Percentiles rank a stretch among this genome's conserved stretches.
Evolutionary conservation across 2,113 vertebrate species (phyloP).

Genomic region (Takifugu flavidus): DNA sequence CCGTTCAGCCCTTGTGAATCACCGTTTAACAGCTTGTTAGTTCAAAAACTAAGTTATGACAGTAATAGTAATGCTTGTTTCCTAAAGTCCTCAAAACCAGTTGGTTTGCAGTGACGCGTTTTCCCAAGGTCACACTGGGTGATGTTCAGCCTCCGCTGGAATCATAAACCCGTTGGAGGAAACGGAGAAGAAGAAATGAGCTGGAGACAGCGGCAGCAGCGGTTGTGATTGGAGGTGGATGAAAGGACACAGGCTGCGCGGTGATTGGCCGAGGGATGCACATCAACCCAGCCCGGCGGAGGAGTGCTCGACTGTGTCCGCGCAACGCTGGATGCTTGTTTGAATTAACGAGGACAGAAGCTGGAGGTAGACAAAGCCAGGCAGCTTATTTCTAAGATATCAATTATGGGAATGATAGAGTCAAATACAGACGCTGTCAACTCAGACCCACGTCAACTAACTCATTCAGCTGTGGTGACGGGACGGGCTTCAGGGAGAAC

Average conservation of each 20-base stretch:
- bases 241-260: conserved; percentile 29
- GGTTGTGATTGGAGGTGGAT: conserved; percentile 42
- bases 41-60: too few species aligned
- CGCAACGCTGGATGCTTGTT: conserved; percentile 15
- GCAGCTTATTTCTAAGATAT: conserved; percentile 29
- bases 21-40: too few species aligned
- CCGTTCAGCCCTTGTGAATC: too few species aligned
- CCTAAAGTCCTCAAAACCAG: neutral
- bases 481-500: conserved; percentile 5
- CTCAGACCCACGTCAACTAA: conserved; percentile 2
- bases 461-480: conserved; percentile 17
- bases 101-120: conserved; percentile 20
- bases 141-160: conserved; percentile 49
- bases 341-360: conserved; percentile 15
- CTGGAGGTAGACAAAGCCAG: conserved; percentile 36
- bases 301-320: conserved; percentile 12
- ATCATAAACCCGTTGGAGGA: conserved; percentile 45
- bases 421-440: neutral
- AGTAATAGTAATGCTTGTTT: neutral
- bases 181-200: conserved; percentile 7
- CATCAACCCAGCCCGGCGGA: conserved; percentile 23
- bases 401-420: conserved; percentile 16
- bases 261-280: conserved; percentile 37
- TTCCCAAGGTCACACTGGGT: conserved; percentile 37
- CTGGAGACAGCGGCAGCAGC: conserved; percentile 15